Evolutionary conservation across 2,113 vertebrate species (phyloP).

Genomic region (Zeus faber): DNA sequence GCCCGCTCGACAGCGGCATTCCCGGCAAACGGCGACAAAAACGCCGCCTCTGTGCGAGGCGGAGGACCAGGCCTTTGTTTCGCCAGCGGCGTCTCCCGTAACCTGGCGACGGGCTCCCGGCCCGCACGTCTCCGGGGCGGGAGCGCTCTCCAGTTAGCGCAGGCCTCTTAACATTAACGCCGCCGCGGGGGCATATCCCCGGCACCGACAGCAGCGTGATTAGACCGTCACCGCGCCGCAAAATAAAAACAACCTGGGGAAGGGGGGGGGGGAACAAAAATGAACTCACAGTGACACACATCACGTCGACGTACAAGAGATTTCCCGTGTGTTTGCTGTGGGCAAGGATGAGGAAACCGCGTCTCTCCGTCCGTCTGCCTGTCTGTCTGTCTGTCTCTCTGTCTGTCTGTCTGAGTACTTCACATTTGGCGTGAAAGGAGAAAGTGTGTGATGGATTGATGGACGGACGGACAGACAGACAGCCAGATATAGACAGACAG

Average conservation of each 20-base stretch:
- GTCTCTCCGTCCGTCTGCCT: too few species aligned
- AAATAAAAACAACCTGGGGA: constrained; percentile 4
- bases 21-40: background rate
- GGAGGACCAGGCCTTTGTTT: constrained; percentile 11
- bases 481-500: too few species aligned
- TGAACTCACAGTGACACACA: too few species aligned
- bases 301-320: too few species aligned
- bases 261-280: constrained; percentile 12
- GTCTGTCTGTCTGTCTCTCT: too few species aligned
- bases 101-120: constrained; percentile 2
- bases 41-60: background rate
- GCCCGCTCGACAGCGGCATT: background rate
- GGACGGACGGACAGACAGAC: too few species aligned
- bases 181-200: background rate
- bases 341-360: too few species aligned
- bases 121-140: background rate
- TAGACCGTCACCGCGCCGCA: background rate
- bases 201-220: background rate
- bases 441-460: too few species aligned
- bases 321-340: too few species aligned
- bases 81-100: background rate
- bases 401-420: too few species aligned
- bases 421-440: too few species aligned
- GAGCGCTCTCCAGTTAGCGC: constrained; percentile 13
- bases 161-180: background rate